Percentiles rank a stretch among this genome's conserved stretches.
Conservation (phyloP, 2,113 vertebrate genomes). For the Camelus bactrianus region DNA sequence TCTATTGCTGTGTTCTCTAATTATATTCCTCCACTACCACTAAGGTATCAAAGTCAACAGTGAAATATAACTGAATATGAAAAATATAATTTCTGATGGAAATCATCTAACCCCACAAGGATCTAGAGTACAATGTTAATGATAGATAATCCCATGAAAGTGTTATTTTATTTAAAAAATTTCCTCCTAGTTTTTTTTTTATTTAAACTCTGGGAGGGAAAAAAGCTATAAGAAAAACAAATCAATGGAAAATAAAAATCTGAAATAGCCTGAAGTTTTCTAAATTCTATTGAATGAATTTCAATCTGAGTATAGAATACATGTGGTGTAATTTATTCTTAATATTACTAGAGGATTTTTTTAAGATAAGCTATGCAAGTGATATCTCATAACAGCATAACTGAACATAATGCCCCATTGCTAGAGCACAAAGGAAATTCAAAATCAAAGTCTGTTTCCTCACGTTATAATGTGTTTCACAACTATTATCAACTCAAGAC, state of each 20-base stretch:
- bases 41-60: slow-evolving; percentile 2
- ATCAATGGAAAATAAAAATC: too few relatives aligned
- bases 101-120: background rate
- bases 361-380: background rate
- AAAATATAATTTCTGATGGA: background rate
- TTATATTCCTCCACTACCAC: slow-evolving; percentile 65
- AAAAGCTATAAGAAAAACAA: too few relatives aligned
- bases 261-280: background rate
- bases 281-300: slow-evolving; percentile 22
- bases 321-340: slow-evolving; percentile 8
- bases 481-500: background rate
- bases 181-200: too few relatives aligned
- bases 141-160: background rate
- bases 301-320: background rate
- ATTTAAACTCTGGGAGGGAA: too few relatives aligned
- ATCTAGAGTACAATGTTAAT: background rate
- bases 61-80: background rate
- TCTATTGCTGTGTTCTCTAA: slow-evolving; percentile 80
- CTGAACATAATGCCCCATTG: background rate
- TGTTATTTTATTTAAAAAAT: background rate
- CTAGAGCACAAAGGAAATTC: background rate
- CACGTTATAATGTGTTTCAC: background rate
- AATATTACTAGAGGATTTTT: background rate
- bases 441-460: background rate
- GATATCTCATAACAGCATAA: background rate